Evolutionary conservation across 2,797 vertebrate species (phyloP), one percentile per base, ranked within the genome.

Genomic region (Esox lucius): DNA sequence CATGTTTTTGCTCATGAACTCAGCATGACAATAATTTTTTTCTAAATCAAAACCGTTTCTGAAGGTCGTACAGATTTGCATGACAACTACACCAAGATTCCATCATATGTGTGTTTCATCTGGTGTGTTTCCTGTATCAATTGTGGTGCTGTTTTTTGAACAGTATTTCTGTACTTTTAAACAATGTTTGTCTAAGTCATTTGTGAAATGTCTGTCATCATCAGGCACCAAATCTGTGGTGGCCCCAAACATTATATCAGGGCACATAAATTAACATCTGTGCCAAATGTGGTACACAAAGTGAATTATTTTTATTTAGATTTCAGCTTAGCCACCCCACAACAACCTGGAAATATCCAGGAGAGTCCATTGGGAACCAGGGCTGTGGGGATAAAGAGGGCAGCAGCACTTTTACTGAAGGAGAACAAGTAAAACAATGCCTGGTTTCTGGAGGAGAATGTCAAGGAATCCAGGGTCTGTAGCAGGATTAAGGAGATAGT

Each of bases 301-400:
- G 22, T 8, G 11, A 59, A 59, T 22, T 0, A 24, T 12, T 59
- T 56, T 59, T 59, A 59, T 59, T n/a, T 22, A 0, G 11, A 59
- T 59, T 1, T 24, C 56, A 59, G 56, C 3, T 24, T 59, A 24
- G 56, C 56, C 3, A 0, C 56, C 56, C 56, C 56, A 22, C 56
- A 1, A 22, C 24, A 24, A 61, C 56, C 56, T 12, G 61, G 15
- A 24, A 26, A 64, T 12, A 89, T 83, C 77, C 70, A 51, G 69
- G 75, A 39, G 22, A 96, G 77, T 12, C 92, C 83, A 77, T 87
- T 88, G 3, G 93, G 91, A 48, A 96, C 77, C 79, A 89, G 67
- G 6, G 59, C 89, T 91, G 90, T 96, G 0, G 97, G 96, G 80
- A 99, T 90, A 15, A 95, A 86, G 62, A 93, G 92, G 2, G 92